Base-by-base conservation (phyloP, 2,888 invertebrate species). In the Drosophila tripunctata region DNA sequence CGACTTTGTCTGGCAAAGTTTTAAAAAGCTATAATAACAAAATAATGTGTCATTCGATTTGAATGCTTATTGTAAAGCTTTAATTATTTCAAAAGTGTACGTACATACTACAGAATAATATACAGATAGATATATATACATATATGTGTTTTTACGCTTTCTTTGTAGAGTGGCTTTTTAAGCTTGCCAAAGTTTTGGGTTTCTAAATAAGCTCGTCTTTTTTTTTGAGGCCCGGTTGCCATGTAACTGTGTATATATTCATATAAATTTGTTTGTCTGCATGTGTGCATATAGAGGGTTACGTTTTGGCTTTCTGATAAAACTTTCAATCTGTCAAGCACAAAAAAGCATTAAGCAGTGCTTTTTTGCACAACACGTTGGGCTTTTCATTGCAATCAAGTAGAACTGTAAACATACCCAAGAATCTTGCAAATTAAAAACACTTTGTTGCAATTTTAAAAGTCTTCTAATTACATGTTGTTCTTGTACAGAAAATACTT, bases 311-410 rank as follows among this genome's bases (percentile, higher is more conserved):
- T 74, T 70, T 80, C 57, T 67, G 72, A 70, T 81, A 75, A 85
- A 81, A 81, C 69, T 81, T 81, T 78, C 85, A 78, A 85, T 78
- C 58, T 62, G 56, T 43, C 55, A 72, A 78, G 82, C 79, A 81
- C 85, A 62, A 60, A 84, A 84, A 80, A 80, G 86, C 80, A 75
- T 85, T 67, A 72, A 81, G 40, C 14, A 61, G 79, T 66, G 80
- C 80, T 81, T 81, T n/a, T 80, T 67, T 14, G 40, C 30, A 51
- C 41, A 54, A 17, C 12, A 38, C 21, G 12, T 15, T 60, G 78
- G 56, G 41, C 40, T 50, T 57, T 71, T 81, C 66, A 12, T 21
- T 21, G 27, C 15, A 12, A 47, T 35, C 15, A 12, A 22, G 7
- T 40, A 3, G 7, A 40, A 22, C n/a, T 8, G 10, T 22, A 2